These are phyloP conservation scores for Phragmatobia fuliginosa DNA, from an alignment of 2,888 invertebrate species.

Conservation along the genomic window DNA sequence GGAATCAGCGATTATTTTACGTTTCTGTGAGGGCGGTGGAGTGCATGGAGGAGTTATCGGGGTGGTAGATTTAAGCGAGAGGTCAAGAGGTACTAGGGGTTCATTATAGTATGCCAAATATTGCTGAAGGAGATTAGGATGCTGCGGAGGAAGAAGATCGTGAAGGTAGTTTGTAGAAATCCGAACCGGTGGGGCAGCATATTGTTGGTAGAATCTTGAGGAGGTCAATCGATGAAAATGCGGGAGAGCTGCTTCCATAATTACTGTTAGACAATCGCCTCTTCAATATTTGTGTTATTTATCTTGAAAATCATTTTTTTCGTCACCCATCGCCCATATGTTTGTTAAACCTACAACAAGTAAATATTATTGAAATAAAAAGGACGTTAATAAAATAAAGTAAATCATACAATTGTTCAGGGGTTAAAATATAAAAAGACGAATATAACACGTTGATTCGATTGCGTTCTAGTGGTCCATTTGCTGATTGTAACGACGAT, in stretches of 20 bases:
- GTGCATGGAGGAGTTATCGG: slow-evolving; percentile 93
- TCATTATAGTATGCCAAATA: slow-evolving; percentile 88
- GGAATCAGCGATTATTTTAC: slow-evolving; percentile 69
- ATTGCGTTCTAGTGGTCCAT: slow-evolving; percentile 69
- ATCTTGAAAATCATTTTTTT: slow-evolving; percentile 43
- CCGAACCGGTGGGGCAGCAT: slow-evolving; percentile 74
- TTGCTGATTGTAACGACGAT: slow-evolving; percentile 73
- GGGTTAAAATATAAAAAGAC: slow-evolving; percentile 47
- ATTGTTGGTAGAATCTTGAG: slow-evolving; percentile 80
- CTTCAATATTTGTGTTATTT: slow-evolving; percentile 34
- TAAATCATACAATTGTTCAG: slow-evolving; percentile 43
- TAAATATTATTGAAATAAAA: slow-evolving; percentile 34
- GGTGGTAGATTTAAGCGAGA: slow-evolving; percentile 90
- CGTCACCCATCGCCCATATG: slow-evolving; percentile 26
- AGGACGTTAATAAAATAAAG: slow-evolving; percentile 53
- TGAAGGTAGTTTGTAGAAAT: slow-evolving; percentile 78
- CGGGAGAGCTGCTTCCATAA: slow-evolving; percentile 80
- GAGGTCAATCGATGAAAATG: slow-evolving; percentile 76
- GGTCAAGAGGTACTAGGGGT: slow-evolving; percentile 90
- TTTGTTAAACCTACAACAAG: slow-evolving; percentile 60
- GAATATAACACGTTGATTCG: slow-evolving; percentile 53
- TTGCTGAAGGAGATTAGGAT: slow-evolving; percentile 82
- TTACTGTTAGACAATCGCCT: slow-evolving; percentile 42
- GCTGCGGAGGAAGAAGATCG: slow-evolving; percentile 78
- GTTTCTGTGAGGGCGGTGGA: slow-evolving; percentile 89